Percentiles rank a stretch among this genome's conserved stretches.
These are phyloP conservation scores for Philaethria dido DNA, from an alignment of 2,888 invertebrate genomes.

Conservation along the genomic window DNA sequence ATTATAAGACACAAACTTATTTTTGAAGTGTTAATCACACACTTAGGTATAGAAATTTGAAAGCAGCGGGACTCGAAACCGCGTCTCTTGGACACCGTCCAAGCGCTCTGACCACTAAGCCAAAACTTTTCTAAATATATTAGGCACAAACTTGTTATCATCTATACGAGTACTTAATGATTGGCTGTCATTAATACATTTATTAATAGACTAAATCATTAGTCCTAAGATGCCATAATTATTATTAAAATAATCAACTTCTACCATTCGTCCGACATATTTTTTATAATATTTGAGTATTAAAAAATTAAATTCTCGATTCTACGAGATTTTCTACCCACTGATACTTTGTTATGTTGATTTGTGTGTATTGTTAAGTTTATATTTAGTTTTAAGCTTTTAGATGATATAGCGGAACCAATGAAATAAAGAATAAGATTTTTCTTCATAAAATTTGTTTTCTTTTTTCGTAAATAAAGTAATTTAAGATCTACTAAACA, in stretches of 20 bases:
- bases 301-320: slow-evolving; percentile 18
- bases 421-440: slow-evolving; percentile 59
- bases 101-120: too few species aligned
- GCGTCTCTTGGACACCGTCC: too few species aligned
- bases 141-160: neutral
- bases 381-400: slow-evolving; percentile 46
- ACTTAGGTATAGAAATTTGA: too few species aligned
- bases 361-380: slow-evolving; percentile 55
- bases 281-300: neutral
- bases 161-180: slow-evolving; percentile 1
- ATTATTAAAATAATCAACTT: neutral
- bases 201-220: neutral
- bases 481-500: too few species aligned
- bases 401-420: slow-evolving; percentile 62
- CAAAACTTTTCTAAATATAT: too few species aligned
- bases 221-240: slow-evolving; percentile 14
- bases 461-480: neutral
- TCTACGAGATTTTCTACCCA: slow-evolving; percentile 50
- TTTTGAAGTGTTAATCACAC: too few species aligned
- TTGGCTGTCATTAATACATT: neutral
- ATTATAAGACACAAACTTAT: slow-evolving; percentile 1
- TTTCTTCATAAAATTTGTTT: slow-evolving; percentile 30
- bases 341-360: slow-evolving; percentile 70
- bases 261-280: slow-evolving; percentile 6
- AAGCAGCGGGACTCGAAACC: too few species aligned